Evolutionary conservation across 2,113 vertebrate species (phyloP).

Genomic region (Corythornis cristatus): DNA sequence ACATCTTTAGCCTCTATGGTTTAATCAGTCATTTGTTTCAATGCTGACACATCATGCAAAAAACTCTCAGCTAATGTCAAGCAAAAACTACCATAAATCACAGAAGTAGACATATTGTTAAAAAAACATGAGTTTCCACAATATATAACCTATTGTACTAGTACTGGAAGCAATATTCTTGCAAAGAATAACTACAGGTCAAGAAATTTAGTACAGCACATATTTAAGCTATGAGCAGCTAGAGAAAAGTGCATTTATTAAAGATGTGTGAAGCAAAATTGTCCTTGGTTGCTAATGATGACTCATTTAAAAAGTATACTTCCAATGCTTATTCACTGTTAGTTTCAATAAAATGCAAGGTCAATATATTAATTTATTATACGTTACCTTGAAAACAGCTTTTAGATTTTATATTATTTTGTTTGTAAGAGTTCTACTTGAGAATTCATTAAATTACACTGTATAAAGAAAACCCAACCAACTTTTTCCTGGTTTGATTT

Average conservation of each 20-base stretch:
- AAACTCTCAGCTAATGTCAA: conserved; percentile 22
- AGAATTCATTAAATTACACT: background rate
- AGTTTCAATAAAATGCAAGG: conserved; percentile 2
- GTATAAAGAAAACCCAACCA: background rate
- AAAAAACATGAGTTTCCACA: conserved; percentile 24
- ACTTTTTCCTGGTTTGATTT: background rate
- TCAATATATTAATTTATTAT: background rate
- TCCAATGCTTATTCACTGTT: background rate
- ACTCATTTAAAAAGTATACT: background rate
- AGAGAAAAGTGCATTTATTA: background rate
- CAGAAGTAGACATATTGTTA: background rate
- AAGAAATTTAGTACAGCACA: background rate
- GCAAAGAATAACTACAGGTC: background rate
- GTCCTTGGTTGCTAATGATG: background rate
- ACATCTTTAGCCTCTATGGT: background rate
- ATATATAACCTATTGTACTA: background rate
- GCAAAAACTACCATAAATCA: background rate
- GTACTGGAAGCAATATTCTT: background rate
- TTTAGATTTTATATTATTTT: background rate
- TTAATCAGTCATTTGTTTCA: conserved; percentile 35
- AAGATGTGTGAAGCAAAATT: background rate
- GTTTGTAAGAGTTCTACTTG: background rate
- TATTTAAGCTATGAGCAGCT: background rate
- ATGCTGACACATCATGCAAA: background rate
- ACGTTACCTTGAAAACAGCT: background rate